Evolutionary conservation across 2,113 vertebrate genomes (phyloP).

Genomic region (Xenopus laevis): DNA sequence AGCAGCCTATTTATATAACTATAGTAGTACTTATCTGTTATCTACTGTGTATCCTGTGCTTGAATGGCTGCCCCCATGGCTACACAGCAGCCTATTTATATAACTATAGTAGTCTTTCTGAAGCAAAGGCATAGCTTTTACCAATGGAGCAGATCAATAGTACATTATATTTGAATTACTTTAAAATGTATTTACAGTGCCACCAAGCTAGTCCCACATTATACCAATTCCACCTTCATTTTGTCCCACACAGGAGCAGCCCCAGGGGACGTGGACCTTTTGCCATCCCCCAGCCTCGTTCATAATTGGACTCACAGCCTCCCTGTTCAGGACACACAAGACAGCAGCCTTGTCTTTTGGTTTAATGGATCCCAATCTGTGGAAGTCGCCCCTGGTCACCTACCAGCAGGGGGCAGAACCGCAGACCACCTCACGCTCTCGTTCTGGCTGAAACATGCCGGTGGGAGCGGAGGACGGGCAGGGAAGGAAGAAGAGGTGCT

Average conservation of each 20-base stretch:
- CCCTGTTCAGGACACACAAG: conserved; percentile 90
- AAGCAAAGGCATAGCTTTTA: no score
- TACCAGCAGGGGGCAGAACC: conserved; percentile 60
- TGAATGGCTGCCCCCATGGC: no score
- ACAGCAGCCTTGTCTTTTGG: conserved; percentile 94
- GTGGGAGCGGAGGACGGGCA: conserved; percentile 71
- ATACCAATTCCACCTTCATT: conserved; percentile 16
- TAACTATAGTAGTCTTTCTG: no score
- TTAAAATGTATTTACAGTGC: no score
- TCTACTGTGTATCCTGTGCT: no score
- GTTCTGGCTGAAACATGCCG: conserved; percentile 89
- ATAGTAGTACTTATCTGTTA: no score
- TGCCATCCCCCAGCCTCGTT: conserved; percentile 82
- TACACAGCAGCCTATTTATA: no score
- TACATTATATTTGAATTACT: no score
- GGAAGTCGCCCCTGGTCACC: conserved; percentile 71
- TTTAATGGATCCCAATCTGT: conserved; percentile 94
- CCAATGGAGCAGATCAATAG: no score
- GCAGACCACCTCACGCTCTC: conserved; percentile 92
- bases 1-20: no score
- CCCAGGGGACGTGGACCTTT: conserved; percentile 87
- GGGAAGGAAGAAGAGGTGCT: conserved; percentile 91
- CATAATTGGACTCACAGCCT: conserved; percentile 90
- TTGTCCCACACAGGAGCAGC: conserved; percentile 73
- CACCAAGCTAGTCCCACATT: no score